These are phyloP conservation scores for Drosophila putrida DNA, from an alignment of 2,888 invertebrate species.

Conservation along the genomic window DNA sequence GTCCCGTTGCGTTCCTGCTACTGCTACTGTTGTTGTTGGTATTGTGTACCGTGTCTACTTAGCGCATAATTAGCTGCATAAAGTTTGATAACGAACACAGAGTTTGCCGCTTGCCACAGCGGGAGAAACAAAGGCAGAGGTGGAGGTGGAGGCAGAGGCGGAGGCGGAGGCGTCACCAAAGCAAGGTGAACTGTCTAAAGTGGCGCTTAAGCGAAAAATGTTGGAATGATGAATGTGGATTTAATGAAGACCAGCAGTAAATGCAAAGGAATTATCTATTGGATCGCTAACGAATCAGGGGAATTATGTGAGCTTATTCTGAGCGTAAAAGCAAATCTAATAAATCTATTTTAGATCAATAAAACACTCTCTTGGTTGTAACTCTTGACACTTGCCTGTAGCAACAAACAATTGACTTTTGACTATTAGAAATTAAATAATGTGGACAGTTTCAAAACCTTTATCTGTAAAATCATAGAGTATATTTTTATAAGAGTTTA, in stretches of 20 bases:
- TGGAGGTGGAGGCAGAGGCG: no score
- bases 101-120: constrained; percentile 17
- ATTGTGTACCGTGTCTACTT: constrained; percentile 68
- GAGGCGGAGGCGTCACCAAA: constrained; percentile 1
- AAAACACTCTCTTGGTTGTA: not conserved
- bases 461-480: no score
- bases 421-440: no score
- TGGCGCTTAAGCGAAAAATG: constrained; percentile 55
- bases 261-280: constrained; percentile 11
- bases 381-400: not conserved
- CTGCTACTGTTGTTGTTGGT: constrained; percentile 23
- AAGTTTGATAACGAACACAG: constrained; percentile 58
- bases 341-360: constrained; percentile 10
- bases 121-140: constrained; percentile 4
- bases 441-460: no score
- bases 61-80: constrained; percentile 80
- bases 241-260: constrained; percentile 56
- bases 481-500: no score
- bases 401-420: not conserved
- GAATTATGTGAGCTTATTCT: not conserved
- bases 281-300: no score
- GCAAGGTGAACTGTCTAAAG: constrained; percentile 34
- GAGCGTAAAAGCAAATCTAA: not conserved
- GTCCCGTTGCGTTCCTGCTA: constrained; percentile 16
- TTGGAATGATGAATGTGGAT: constrained; percentile 71